A percentile compares a stretch with the other conserved stretches of the same genome.
Conservation (phyloP, 2,113 vertebrate genomes). For the Bos taurus region DNA sequence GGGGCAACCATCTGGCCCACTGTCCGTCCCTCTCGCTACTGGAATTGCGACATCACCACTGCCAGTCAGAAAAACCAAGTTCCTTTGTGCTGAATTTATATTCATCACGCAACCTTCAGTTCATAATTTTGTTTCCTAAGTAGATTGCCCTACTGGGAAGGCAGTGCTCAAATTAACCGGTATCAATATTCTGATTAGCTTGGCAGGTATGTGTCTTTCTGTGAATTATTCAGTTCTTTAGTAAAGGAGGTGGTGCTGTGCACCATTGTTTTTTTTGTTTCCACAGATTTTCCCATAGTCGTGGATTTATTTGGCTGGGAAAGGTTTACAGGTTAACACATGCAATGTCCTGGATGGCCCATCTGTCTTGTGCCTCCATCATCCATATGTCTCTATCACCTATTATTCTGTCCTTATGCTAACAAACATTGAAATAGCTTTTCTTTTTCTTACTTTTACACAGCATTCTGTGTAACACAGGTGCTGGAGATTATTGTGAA, state of each 20-base stretch:
- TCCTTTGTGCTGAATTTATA: not conserved
- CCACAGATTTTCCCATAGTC: not conserved
- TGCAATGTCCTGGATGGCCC: not conserved
- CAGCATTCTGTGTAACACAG: not conserved
- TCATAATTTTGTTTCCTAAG: not conserved
- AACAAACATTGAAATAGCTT: not conserved
- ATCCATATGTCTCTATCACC: not conserved
- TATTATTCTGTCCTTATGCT: not conserved
- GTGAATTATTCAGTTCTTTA: not conserved
- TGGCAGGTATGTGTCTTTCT: not conserved
- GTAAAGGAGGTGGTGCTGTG: not conserved
- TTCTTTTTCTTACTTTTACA: not conserved
- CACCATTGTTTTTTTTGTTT: not conserved
- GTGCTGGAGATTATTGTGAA: not conserved
- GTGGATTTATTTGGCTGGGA: not conserved
- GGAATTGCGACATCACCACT: not conserved
- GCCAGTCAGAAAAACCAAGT: not conserved
- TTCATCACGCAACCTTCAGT: not conserved
- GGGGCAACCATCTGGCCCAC: not conserved
- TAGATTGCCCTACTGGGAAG: not conserved
- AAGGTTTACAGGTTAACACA: not conserved
- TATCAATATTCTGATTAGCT: constrained; percentile 23
- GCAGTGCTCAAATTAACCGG: not conserved
- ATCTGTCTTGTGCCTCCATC: too few relatives aligned
- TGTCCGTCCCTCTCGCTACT: not conserved